Conservation (phyloP, 2,888 invertebrate species). For the Agelastica alni region DNA sequence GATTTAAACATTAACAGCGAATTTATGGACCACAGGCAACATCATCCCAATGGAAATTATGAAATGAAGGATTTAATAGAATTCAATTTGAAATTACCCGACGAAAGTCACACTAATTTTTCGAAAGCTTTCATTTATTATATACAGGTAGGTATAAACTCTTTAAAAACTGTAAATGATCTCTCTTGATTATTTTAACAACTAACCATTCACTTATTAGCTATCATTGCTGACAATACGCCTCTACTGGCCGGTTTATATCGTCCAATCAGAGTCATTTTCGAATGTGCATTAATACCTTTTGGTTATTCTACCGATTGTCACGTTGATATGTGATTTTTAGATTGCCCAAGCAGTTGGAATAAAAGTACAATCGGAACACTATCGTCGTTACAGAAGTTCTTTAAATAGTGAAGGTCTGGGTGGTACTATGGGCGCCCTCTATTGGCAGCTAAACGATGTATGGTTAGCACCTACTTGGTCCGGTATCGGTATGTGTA, state of each 20-base stretch:
- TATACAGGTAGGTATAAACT: conserved; percentile 76
- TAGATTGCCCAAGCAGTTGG: conserved; percentile 88
- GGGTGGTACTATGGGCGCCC: conserved; percentile 90
- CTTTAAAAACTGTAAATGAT: too few relatives aligned
- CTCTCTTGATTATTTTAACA: too few relatives aligned
- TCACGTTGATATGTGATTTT: conserved; percentile 46
- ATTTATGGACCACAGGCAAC: conserved; percentile 81
- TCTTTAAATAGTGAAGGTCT: conserved; percentile 58
- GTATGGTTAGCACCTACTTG: conserved; percentile 98
- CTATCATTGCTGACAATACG: too few relatives aligned
- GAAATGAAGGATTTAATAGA: conserved; percentile 67
- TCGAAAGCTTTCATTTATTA: conserved; percentile 77
- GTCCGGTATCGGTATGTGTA: conserved; percentile 77
- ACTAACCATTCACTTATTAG: too few relatives aligned
- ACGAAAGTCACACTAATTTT: conserved; percentile 60
- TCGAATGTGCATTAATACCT: too few relatives aligned
- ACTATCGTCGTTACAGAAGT: conserved; percentile 61
- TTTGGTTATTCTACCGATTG: too few relatives aligned
- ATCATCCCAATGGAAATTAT: conserved; percentile 75
- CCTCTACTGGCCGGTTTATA: too few relatives aligned
- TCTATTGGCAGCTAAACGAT: conserved; percentile 98
- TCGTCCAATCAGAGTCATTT: too few relatives aligned
- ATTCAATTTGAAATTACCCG: conserved; percentile 64
- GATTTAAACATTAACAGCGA: conserved; percentile 63
- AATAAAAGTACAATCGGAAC: conserved; percentile 83